Conservation (phyloP, 2,797 vertebrate species). For the Gila robusta region DNA sequence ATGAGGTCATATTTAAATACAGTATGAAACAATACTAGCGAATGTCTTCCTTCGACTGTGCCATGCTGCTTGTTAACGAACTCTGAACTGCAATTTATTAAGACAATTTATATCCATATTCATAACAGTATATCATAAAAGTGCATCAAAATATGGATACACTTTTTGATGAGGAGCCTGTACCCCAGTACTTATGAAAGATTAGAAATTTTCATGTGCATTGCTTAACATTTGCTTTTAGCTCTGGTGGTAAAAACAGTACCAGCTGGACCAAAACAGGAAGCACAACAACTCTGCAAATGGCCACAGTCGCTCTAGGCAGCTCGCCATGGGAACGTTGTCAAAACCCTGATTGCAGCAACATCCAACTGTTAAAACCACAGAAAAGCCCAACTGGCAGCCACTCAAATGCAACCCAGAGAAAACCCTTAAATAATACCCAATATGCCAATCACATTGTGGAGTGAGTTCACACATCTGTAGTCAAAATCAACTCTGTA, state of each 20-base stretch:
- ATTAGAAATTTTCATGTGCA: not conserved
- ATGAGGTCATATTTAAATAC: not conserved
- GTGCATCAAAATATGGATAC: not conserved
- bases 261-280: constrained; percentile 24
- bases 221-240: constrained; percentile 19
- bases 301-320: constrained; percentile 11
- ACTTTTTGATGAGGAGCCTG: not conserved
- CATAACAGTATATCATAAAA: not conserved
- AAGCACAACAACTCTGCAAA: constrained; percentile 25
- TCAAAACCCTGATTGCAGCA: constrained; percentile 33
- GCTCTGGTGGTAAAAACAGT: not conserved
- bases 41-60: not conserved
- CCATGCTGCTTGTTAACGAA: not conserved
- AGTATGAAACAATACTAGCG: not conserved
- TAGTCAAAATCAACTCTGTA: constrained; percentile 3
- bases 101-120: not conserved
- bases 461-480: constrained; percentile 3
- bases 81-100: not conserved
- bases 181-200: not conserved
- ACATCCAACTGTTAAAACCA: constrained; percentile 25
- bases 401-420: constrained; percentile 14
- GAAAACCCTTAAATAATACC: constrained; percentile 10
- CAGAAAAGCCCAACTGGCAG: constrained; percentile 15
- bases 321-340: constrained; percentile 30
- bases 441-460: not conserved